These are phyloP conservation scores for Lymantria monacha DNA, from an alignment of 2,888 invertebrate species.

Conservation along the genomic window DNA sequence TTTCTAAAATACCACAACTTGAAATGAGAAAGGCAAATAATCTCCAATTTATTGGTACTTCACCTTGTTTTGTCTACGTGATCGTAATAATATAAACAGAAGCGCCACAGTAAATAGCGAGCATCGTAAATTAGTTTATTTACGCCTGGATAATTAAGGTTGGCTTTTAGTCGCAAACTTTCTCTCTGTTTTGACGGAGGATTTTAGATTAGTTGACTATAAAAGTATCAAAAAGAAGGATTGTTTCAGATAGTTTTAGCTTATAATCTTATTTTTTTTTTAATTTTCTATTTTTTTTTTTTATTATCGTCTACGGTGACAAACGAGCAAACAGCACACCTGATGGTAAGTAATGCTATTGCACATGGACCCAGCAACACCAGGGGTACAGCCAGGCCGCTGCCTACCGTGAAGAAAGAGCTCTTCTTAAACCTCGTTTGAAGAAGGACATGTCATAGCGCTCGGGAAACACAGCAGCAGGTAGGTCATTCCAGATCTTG, in stretches of 20 bases:
- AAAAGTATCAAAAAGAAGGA: neutral
- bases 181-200: neutral
- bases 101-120: neutral
- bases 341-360: too few species aligned
- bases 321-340: too few species aligned
- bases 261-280: neutral
- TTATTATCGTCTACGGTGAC: too few species aligned
- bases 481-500: too few species aligned
- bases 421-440: too few species aligned
- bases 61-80: neutral
- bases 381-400: too few species aligned
- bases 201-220: neutral
- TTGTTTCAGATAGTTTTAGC: neutral
- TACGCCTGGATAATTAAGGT: neutral
- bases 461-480: too few species aligned
- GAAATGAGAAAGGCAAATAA: neutral
- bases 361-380: too few species aligned
- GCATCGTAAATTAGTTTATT: neutral
- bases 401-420: too few species aligned
- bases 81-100: neutral
- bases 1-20: too few species aligned
- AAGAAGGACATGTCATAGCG: too few species aligned
- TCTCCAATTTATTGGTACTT: neutral
- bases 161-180: neutral
- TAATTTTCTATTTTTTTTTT: neutral